Evolutionary conservation across 2,113 vertebrate genomes (phyloP), one percentile per base, ranked within the genome.

Genomic region (Semnornis frantzii): DNA sequence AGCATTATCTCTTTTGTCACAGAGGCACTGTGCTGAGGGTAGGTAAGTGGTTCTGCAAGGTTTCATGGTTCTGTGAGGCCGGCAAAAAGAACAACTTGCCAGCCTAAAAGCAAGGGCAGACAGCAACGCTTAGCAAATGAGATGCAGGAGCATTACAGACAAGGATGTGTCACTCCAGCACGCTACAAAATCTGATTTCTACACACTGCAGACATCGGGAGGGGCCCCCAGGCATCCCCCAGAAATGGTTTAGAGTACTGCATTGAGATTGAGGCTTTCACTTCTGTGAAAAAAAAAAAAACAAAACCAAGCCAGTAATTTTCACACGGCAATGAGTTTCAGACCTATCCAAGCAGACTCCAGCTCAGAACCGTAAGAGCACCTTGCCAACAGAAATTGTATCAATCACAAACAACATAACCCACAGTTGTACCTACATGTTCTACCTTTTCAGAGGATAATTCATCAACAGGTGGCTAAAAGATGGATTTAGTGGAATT

Each of bases 1-100:
- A 88, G 70, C 87, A 76, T 92, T 91, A 92, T 95, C 93, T 92
- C 83, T 90, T 92, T 55, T 82, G 91, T 86, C 90, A 95, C 58
- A 85, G 76, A 82, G 50, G 55, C 3, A 1, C 55, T n/a, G 80
- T 46, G 87, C 54, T 83, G 58, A 90, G 93, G 91, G 63, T 90
- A 95, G 80, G 59, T 59, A 78, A 97, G 85, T 65, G n/a, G 60
- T 85, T 91, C 50, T 52, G 50, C 23, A 52, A 52, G 50, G 50
- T 91, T 91, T 85, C 89, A 85, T 8, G 79, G 76, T 79, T 95
- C 87, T 90, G 80, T 15, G 59, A 95, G 82, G 85, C 69, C 78
- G 76, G 77, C 44, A 64, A 80, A 90, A 95, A 87, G 70, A 95
- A 73, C 63, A 73, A 75, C 70, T 62, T 87, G 65, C 82, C 82